phyloP scores from a whole-genome alignment of 2,113 vertebrate genomes.

The Tenebrosternarchus preto region DNA sequence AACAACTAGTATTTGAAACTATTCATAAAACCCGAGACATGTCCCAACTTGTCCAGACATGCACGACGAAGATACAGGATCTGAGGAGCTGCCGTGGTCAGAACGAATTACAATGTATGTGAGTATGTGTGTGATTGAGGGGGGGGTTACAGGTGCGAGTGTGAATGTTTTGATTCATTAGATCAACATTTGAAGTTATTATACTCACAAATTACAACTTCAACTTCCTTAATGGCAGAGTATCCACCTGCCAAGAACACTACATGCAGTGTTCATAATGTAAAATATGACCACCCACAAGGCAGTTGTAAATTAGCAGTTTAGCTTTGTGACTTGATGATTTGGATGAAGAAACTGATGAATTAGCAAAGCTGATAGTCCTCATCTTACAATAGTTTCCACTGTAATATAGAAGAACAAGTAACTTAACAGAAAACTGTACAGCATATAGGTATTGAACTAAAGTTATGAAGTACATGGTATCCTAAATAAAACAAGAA shows the following conservation, averaged over 20 bases:
- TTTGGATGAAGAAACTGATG: too few species aligned
- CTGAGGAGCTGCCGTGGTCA: neutral
- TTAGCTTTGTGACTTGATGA: too few species aligned
- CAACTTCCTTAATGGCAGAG: neutral
- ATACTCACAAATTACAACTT: neutral
- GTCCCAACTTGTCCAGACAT: conserved; percentile 53
- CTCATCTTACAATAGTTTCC: too few species aligned
- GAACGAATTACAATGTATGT: neutral
- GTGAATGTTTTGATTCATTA: neutral
- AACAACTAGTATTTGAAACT: neutral
- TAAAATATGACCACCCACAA: neutral
- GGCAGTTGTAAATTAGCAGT: too few species aligned
- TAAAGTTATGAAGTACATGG: too few species aligned
- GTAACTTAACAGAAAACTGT: too few species aligned
- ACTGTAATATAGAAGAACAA: too few species aligned
- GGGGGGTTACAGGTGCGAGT: neutral
- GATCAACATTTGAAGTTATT: neutral
- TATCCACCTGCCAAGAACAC: neutral
- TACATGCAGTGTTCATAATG: neutral
- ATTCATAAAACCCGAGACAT: conserved; percentile 46
- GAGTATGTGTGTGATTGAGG: neutral
- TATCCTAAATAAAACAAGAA: too few species aligned
- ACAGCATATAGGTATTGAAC: too few species aligned
- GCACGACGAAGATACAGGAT: neutral
- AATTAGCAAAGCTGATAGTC: too few species aligned